Conservation (phyloP, 2,797 vertebrate species). For the Catamblyrhynchus diadema region DNA sequence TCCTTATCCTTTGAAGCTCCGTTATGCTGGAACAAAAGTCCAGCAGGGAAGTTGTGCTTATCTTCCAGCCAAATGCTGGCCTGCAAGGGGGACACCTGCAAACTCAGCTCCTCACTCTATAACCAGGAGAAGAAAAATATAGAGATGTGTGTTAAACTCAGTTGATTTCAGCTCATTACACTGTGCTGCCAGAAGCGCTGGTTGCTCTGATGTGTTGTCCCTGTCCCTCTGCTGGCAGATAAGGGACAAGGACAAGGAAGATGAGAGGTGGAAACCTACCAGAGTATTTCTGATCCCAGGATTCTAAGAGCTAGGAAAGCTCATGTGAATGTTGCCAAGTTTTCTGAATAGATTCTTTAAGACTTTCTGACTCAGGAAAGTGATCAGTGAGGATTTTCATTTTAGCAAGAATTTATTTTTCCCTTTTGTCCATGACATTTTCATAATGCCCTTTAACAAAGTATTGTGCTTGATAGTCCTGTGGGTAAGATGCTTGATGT, state of each 20-base stretch:
- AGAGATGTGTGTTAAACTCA: not conserved
- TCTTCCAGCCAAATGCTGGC: not conserved
- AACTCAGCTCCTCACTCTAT: not conserved
- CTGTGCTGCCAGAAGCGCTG: not conserved
- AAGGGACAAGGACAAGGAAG: not conserved
- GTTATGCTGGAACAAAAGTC: not conserved
- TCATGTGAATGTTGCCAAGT: not conserved
- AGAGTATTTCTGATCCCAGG: not conserved
- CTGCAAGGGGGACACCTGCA: not conserved
- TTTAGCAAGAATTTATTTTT: not conserved
- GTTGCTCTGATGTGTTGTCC: accelerated
- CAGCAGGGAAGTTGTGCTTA: not conserved
- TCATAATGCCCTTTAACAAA: not conserved
- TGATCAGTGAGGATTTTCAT: not conserved
- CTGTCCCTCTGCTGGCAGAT: not conserved
- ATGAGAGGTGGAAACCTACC: not conserved
- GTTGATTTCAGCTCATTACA: not conserved
- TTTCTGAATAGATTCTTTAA: not conserved
- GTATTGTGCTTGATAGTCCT: not conserved
- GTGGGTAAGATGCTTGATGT: not conserved
- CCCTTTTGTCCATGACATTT: not conserved
- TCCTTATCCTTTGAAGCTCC: not conserved
- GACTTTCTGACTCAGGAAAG: not conserved
- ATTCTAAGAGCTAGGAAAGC: not conserved
- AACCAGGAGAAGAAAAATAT: not conserved